Evolutionary conservation across 2,888 invertebrate species (phyloP).

Genomic region (Sisyra terminalis): DNA sequence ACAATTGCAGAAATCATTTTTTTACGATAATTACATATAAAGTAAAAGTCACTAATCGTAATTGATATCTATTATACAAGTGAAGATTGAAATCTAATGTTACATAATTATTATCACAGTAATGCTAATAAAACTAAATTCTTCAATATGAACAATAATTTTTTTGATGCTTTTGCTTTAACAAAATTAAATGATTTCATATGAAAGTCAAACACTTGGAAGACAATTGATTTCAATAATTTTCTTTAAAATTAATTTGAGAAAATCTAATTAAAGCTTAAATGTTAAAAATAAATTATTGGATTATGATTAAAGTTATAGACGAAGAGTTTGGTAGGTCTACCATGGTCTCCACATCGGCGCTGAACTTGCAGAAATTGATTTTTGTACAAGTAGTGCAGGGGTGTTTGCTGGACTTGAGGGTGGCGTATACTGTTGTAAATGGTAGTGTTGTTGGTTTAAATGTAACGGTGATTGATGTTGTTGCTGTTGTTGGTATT

Average conservation of each 20-base stretch:
- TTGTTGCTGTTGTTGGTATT: constrained; percentile 8
- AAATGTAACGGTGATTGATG: constrained; percentile 7
- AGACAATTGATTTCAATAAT: constrained; percentile 3
- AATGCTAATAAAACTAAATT: background rate
- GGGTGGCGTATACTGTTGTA: constrained; percentile 17
- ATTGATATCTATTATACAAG: no score
- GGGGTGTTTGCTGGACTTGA: constrained; percentile 17
- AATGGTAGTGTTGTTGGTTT: constrained; percentile 11
- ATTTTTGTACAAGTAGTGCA: constrained; percentile 4
- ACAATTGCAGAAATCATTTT: no score
- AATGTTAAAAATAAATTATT: constrained; percentile 2
- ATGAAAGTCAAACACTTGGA: constrained; percentile 2
- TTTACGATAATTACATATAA: no score
- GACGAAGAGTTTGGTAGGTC: constrained; percentile 9
- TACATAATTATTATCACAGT: no score
- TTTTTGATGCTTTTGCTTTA: background rate
- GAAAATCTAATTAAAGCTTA: background rate
- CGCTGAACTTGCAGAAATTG: constrained; percentile 3
- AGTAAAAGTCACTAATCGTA: no score
- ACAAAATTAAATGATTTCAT: background rate
- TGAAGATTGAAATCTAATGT: no score
- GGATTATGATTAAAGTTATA: constrained; percentile 1
- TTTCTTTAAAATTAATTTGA: constrained; percentile 1
- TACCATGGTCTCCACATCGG: constrained; percentile 28
- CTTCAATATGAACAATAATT: background rate